Base-by-base conservation (phyloP, 2,113 vertebrate genomes). In the Sisor rabdophorus region DNA sequence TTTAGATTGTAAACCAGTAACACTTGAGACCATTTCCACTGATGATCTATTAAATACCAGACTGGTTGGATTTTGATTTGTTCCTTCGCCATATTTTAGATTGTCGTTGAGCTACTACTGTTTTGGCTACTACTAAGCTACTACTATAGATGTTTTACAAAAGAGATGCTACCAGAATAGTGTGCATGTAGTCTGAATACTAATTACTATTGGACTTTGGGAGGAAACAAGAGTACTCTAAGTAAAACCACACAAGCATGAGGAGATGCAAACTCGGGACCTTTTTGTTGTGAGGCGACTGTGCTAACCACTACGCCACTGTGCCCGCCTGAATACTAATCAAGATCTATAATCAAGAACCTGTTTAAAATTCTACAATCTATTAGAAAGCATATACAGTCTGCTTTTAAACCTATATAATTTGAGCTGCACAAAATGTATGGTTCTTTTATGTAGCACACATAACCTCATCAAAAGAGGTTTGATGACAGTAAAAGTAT, bases 401-500 rank as follows among this genome's bases (percentile, higher is more conserved):
- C 40, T 65, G 22, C 13, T 65, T 47, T 47, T 65, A 65, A 22
- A 65, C 12, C n/a, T 47, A 22, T 15, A 22, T 12, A 15, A 65
- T 9, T 24, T 11, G 4, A 32, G 20, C 11, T 24, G 58, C 30
- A 44, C 11, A 65, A 65, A 65, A 24, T 47, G n/a, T 24, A 15
- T 19, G 44, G n/a, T 64, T 65, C 40, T 17, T 13, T 47, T n/a
- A 64, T 64, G 11, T 32, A 64, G 32, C 61, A n/a, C 30, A 24
- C 36, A 47, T 2, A 0, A 13, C 63, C n/a, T 47, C 36, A 65
- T 65, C n/a, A 47, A 17, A 47, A 13, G n/a, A 47, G 13, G 36
- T 47, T 65, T 65, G n/a, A 64, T 64, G 11, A 64, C 40, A n/a
- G 20, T 40, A 67, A 48, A 47, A 16, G 63, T 6, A n/a, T 67